phyloP scores from a whole-genome alignment of 2,888 invertebrate species.

The Eudasyphora cyanicolor region DNA sequence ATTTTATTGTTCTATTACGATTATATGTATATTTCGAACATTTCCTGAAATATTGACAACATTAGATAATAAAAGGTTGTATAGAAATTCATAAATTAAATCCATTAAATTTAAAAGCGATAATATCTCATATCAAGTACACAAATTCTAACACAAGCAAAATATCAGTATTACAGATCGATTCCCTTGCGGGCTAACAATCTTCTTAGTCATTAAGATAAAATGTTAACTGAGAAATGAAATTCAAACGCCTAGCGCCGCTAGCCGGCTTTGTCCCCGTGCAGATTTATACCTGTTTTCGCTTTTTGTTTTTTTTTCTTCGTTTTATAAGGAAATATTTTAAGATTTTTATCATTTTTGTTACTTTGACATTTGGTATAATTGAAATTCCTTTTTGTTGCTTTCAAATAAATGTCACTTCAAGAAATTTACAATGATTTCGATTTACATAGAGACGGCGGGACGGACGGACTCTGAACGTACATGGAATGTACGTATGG shows the following conservation, averaged over 20 bases:
- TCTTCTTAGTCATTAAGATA: not conserved
- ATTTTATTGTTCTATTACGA: no score
- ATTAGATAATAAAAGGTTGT: no score
- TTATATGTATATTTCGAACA: no score
- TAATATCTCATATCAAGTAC: not conserved
- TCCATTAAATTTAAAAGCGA: no score
- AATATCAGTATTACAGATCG: slow-evolving; percentile 2
- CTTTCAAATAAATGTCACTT: slow-evolving; percentile 33
- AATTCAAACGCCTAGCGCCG: not conserved
- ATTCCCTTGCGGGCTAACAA: slow-evolving; percentile 3
- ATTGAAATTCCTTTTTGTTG: slow-evolving; percentile 50
- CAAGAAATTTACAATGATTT: slow-evolving; percentile 32
- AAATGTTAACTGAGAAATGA: not conserved
- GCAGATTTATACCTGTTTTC: slow-evolving; percentile 12
- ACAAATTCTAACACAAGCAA: not conserved
- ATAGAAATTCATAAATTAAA: no score
- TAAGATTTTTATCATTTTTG: slow-evolving; percentile 49
- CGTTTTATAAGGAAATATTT: slow-evolving; percentile 31
- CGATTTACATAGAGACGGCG: slow-evolving; percentile 12
- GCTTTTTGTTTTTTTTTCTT: slow-evolving; percentile 15
- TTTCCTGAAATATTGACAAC: no score
- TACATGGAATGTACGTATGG: no score
- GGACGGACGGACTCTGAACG: not conserved
- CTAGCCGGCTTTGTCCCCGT: not conserved
- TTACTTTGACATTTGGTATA: slow-evolving; percentile 55